phyloP scores from a whole-genome alignment of 2,113 vertebrate genomes.

The Protobothrops mucrosquamatus region DNA sequence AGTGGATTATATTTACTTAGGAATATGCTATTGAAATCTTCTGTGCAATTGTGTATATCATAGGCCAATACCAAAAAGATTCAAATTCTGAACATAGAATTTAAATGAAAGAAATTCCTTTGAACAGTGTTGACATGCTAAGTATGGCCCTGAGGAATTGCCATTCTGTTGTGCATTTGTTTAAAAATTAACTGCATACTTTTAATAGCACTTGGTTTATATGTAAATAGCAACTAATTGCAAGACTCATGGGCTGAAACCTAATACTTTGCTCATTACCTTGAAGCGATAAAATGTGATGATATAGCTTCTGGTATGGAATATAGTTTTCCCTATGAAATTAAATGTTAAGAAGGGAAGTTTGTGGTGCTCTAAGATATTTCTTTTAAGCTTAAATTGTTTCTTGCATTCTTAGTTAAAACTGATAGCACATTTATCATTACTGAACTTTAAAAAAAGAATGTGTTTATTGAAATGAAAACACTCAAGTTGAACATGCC shows the following conservation, averaged over 20 bases:
- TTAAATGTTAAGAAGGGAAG: neutral
- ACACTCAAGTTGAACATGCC: neutral
- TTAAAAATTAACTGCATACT: neutral
- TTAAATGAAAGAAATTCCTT: neutral
- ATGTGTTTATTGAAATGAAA: neutral
- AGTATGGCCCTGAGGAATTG: neutral
- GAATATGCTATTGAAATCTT: neutral
- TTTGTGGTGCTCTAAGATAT: neutral
- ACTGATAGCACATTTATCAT: neutral
- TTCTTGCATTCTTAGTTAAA: neutral
- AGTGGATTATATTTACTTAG: neutral
- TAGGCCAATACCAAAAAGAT: neutral
- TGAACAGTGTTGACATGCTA: neutral
- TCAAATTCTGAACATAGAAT: neutral
- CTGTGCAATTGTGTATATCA: neutral
- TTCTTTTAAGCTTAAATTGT: neutral
- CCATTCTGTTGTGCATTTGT: neutral
- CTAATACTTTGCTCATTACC: constrained; percentile 3
- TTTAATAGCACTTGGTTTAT: neutral
- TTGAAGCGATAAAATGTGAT: neutral
- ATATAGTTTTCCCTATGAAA: neutral
- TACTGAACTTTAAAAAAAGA: neutral
- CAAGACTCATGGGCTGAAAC: neutral
- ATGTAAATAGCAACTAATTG: neutral
- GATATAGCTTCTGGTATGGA: neutral